These are phyloP conservation scores for Pemphredon lugubris DNA, from an alignment of 2,888 invertebrate genomes.

Conservation along the genomic window DNA sequence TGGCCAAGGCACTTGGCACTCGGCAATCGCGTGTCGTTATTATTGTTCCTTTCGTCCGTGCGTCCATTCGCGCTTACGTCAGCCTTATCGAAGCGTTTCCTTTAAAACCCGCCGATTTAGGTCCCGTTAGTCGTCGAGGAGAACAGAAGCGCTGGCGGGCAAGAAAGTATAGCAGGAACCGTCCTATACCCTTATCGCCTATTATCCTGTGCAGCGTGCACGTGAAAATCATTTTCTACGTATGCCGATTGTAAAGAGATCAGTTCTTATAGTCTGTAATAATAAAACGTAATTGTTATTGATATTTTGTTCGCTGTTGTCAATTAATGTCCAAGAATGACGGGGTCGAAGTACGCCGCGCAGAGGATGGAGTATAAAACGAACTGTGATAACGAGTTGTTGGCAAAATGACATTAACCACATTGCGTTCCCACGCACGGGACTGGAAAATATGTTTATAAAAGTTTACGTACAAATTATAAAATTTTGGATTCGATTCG, in stretches of 20 bases:
- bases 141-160: background rate
- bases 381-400: too few species aligned
- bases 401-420: too few species aligned
- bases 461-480: too few species aligned
- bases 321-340: background rate
- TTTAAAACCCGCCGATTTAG: too few species aligned
- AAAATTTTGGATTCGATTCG: too few species aligned
- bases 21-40: too few species aligned
- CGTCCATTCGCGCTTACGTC: too few species aligned
- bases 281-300: constrained; percentile 73
- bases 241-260: constrained; percentile 69
- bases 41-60: too few species aligned
- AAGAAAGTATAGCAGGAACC: constrained; percentile 42
- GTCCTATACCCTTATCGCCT: constrained; percentile 43
- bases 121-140: background rate
- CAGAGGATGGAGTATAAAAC: background rate
- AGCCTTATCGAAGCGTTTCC: too few species aligned
- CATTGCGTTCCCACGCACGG: too few species aligned
- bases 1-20: too few species aligned
- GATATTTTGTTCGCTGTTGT: constrained; percentile 24
- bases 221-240: constrained; percentile 64
- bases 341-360: background rate
- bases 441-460: too few species aligned
- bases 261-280: constrained; percentile 69
- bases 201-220: constrained; percentile 37